Conservation (phyloP, 1,140 invertebrate species). For the Macrobrachium rosenbergii region DNA sequence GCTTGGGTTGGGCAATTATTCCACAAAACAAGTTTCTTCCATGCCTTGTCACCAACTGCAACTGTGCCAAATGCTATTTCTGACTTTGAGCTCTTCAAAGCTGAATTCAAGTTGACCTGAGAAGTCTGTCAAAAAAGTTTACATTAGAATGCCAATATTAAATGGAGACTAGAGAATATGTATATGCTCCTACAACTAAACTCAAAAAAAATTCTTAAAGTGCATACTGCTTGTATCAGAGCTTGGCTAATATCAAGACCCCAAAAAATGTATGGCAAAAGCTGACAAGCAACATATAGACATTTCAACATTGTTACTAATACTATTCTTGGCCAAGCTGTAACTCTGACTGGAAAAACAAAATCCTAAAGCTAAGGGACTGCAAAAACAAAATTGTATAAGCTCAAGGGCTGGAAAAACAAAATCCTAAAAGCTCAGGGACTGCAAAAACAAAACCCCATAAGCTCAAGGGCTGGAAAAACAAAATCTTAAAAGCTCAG, state of each 20-base stretch:
- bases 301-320: too few relatives aligned
- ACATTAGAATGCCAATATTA: neutral
- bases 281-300: too few relatives aligned
- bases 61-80: constrained; percentile 42
- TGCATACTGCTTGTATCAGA: too few relatives aligned
- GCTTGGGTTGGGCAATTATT: constrained; percentile 30
- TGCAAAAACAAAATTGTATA: too few relatives aligned
- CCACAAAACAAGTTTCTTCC: constrained; percentile 28
- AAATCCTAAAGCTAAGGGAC: too few relatives aligned
- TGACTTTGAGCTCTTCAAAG: constrained; percentile 40
- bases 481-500: neutral
- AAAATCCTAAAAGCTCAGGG: neutral
- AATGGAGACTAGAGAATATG: neutral
- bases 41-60: constrained; percentile 10
- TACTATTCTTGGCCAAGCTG: neutral
- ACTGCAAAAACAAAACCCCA: too few relatives aligned
- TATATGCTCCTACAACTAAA: neutral
- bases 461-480: too few relatives aligned
- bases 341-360: too few relatives aligned
- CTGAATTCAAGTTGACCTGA: constrained; percentile 4
- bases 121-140: neutral
- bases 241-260: too few relatives aligned
- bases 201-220: too few relatives aligned
- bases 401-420: too few relatives aligned
- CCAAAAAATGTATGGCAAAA: too few relatives aligned